These are phyloP conservation scores for Cranoglanis bouderius DNA, from an alignment of 2,113 vertebrate species.

Conservation along the genomic window DNA sequence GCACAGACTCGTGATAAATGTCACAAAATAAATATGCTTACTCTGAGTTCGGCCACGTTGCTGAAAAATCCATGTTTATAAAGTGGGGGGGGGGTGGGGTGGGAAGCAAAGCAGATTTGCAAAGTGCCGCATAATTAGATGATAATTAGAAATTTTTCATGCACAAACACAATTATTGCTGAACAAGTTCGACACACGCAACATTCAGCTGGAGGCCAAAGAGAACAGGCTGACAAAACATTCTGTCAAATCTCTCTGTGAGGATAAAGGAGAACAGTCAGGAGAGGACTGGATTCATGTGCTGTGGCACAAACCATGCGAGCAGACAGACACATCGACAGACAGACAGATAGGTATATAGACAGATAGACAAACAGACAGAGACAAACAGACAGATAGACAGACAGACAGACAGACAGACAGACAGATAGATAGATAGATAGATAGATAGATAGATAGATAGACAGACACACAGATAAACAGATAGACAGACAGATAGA, in stretches of 20 bases:
- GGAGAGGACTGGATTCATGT: not conserved
- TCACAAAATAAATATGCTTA: not conserved
- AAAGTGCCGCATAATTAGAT: conserved; percentile 45
- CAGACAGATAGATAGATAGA: not conserved
- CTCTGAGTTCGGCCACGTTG: not conserved
- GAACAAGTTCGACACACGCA: conserved; percentile 52
- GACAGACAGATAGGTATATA: not conserved
- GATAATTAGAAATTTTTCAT: conserved; percentile 44
- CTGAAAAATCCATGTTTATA: not conserved
- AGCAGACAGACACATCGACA: not conserved
- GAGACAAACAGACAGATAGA: not conserved
- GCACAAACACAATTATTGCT: conserved; percentile 52
- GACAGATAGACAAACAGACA: not conserved
- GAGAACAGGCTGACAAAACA: conserved; percentile 19
- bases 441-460: no score
- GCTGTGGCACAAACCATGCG: not conserved
- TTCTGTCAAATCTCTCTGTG: not conserved
- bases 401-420: not conserved
- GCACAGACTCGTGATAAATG: not conserved
- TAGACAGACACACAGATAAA: not conserved
- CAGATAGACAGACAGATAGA: not conserved
- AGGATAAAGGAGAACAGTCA: not conserved
- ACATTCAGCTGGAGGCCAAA: conserved; percentile 41
- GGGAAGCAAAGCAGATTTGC: not conserved
- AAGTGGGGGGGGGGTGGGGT: not conserved